Percentiles rank a stretch among this genome's conserved stretches.
Evolutionary conservation across 2,797 vertebrate species (phyloP).

Genomic region (Lycodopsis pacificus): DNA sequence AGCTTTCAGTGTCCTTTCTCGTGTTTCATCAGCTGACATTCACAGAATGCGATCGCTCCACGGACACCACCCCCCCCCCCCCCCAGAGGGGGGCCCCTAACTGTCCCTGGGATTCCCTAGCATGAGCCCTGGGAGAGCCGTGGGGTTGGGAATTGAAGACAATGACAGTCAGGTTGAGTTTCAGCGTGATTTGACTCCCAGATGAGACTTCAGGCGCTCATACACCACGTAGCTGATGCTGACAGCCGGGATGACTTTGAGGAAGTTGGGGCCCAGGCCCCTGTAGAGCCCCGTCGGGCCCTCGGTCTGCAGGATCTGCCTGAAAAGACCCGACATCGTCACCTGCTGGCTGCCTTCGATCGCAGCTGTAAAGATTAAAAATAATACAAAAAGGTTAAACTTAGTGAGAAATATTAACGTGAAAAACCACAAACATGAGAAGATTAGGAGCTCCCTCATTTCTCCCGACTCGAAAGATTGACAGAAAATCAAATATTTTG

Average conservation of each 20-base stretch:
- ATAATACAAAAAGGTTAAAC: background rate
- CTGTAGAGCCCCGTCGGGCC: constrained; percentile 93
- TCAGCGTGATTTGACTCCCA: constrained; percentile 93
- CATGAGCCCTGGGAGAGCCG: background rate
- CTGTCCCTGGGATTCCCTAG: constrained; percentile 39
- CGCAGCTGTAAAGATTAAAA: constrained; percentile 78
- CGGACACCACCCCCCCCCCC: constrained; percentile 53
- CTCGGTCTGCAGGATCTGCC: constrained; percentile 92
- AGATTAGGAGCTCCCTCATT: background rate
- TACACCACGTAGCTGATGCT: constrained; percentile 99
- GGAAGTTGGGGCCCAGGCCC: constrained; percentile 95
- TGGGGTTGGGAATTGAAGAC: too few species aligned
- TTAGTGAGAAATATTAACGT: background rate
- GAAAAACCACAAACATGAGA: background rate
- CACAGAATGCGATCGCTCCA: constrained; percentile 91
- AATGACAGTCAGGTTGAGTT: background rate
- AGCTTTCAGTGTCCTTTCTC: constrained; percentile 21
- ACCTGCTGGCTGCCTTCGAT: constrained; percentile 82
- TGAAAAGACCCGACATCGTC: constrained; percentile 93
- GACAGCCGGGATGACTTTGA: constrained; percentile 97
- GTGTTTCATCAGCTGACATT: constrained; percentile 85
- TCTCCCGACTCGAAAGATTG: background rate
- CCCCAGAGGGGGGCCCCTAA: constrained; percentile 47
- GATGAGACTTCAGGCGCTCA: constrained; percentile 92
- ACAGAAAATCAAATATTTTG: background rate